Conservation (phyloP, 2,888 invertebrate genomes). For the Amphimallon solstitiale region DNA sequence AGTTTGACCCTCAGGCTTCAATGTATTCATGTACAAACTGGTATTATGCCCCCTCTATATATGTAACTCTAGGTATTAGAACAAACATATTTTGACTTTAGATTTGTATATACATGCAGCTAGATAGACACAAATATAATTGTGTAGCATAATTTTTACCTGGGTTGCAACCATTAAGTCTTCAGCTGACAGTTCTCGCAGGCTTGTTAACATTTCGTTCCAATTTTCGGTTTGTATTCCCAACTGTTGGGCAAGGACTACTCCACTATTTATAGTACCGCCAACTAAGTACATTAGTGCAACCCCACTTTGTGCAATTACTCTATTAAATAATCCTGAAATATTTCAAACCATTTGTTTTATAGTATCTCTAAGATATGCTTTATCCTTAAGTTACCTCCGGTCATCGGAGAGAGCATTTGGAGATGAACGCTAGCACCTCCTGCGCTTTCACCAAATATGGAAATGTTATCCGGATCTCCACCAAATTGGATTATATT, state of each 20-base stretch:
- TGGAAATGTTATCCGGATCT: constrained; percentile 6
- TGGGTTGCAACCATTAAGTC: neutral
- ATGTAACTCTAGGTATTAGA: too few relatives aligned
- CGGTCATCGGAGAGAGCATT: neutral
- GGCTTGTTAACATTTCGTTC: neutral
- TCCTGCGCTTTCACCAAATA: constrained; percentile 9
- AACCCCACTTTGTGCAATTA: neutral
- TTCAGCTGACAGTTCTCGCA: neutral
- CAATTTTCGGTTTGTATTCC: constrained; percentile 1
- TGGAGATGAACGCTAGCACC: constrained; percentile 1
- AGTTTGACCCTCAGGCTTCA: too few relatives aligned
- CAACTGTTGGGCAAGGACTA: neutral
- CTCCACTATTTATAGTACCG: neutral
- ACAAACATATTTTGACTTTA: too few relatives aligned
- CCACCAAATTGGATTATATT: constrained; percentile 1
- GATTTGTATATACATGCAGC: too few relatives aligned
- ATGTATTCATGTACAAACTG: too few relatives aligned
- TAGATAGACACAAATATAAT: too few relatives aligned
- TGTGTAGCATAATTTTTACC: too few relatives aligned
- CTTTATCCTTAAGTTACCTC: neutral
- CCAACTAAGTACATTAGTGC: neutral
- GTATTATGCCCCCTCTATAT: too few relatives aligned
- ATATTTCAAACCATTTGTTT: neutral
- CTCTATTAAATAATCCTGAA: neutral
- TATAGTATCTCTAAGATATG: neutral